Evolutionary conservation across 2,888 invertebrate species (phyloP).

Genomic region (Chrysolina haemoptera): DNA sequence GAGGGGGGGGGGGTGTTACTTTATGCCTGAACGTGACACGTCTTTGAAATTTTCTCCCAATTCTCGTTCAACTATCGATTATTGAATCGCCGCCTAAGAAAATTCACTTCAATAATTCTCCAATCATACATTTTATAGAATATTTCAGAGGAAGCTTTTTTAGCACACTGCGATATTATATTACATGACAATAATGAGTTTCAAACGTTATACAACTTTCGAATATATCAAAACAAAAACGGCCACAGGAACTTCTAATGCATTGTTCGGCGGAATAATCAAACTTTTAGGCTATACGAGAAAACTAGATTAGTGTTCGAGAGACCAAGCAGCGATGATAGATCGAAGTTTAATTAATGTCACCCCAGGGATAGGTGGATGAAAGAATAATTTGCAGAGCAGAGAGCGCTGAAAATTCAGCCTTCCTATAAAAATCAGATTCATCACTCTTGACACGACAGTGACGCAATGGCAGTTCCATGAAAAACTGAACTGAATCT

Average conservation of each 20-base stretch:
- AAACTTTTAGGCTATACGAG: constrained; percentile 46
- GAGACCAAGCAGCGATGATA: constrained; percentile 42
- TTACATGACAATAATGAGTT: not conserved
- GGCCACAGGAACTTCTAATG: constrained; percentile 39
- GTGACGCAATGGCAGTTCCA: too few species aligned
- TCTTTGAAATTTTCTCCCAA: too few species aligned
- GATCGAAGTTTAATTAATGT: constrained; percentile 51
- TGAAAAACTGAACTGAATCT: too few species aligned
- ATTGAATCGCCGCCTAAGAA: too few species aligned
- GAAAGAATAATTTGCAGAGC: not conserved
- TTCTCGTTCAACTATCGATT: too few species aligned
- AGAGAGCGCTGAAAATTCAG: not conserved
- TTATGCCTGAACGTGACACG: too few species aligned
- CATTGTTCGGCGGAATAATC: constrained; percentile 43
- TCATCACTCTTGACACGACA: too few species aligned
- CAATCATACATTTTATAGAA: too few species aligned
- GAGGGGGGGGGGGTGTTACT: too few species aligned
- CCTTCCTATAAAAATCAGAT: too few species aligned
- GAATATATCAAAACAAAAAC: constrained; percentile 28
- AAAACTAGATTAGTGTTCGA: constrained; percentile 48
- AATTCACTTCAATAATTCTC: too few species aligned
- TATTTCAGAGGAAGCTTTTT: too few species aligned
- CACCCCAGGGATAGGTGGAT: constrained; percentile 34
- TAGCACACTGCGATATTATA: not conserved
- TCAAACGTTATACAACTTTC: not conserved